Evolutionary conservation across 2,797 vertebrate species (phyloP).

Genomic region (Spinus pinus): DNA sequence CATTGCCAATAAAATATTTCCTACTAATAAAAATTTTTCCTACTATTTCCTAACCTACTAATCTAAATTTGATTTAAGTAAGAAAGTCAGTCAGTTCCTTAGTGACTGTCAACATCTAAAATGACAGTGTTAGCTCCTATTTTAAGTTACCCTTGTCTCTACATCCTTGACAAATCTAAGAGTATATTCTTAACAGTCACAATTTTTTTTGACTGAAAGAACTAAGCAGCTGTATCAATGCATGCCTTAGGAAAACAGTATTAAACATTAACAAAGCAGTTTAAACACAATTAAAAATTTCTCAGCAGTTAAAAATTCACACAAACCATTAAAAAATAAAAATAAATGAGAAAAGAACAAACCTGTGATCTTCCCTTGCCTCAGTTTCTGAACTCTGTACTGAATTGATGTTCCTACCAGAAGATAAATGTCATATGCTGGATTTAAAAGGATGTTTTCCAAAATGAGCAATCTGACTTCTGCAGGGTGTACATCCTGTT

Average conservation of each 20-base stretch:
- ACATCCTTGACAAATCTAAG: neutral
- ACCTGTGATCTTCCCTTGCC: slow-evolving; percentile 94
- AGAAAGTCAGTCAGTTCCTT: neutral
- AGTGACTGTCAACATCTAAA: neutral
- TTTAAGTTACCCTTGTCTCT: neutral
- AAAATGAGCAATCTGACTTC: slow-evolving; percentile 93
- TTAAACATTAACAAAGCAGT: neutral
- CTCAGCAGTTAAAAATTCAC: neutral
- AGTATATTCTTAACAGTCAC: neutral
- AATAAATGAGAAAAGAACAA: neutral
- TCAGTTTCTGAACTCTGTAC: slow-evolving; percentile 93
- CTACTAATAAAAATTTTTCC: neutral
- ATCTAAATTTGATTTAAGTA: neutral
- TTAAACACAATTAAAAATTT: neutral
- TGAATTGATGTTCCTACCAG: slow-evolving; percentile 87
- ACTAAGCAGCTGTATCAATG: neutral
- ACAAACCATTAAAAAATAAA: neutral
- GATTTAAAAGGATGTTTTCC: slow-evolving; percentile 95
- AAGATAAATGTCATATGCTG: slow-evolving; percentile 88
- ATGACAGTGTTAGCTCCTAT: neutral
- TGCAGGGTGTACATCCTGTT: slow-evolving; percentile 89
- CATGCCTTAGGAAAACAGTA: neutral
- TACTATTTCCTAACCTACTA: neutral
- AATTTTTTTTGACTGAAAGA: neutral
- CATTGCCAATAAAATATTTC: neutral